These are phyloP conservation scores for Pipistrellus nathusii DNA, from an alignment of 2,797 vertebrate genomes.

Conservation along the genomic window DNA sequence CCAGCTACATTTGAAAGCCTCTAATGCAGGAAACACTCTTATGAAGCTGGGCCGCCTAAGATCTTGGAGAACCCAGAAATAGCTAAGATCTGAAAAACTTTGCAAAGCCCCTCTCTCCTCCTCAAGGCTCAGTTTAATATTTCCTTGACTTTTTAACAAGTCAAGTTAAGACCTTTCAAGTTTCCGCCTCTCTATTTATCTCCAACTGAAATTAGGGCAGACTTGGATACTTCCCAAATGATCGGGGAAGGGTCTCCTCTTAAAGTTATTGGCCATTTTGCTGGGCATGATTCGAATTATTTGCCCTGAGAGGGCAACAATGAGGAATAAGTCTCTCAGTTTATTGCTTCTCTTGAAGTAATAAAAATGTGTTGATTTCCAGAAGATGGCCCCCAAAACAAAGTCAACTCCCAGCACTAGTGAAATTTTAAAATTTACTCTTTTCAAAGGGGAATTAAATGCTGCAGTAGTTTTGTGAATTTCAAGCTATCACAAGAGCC, in stretches of 20 bases:
- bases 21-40: background rate
- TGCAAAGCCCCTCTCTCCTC: background rate
- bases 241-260: background rate
- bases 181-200: background rate
- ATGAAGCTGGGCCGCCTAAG: background rate
- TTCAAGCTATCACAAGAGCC: background rate
- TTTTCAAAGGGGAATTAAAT: background rate
- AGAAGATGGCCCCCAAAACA: background rate
- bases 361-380: constrained; percentile 35
- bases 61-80: background rate
- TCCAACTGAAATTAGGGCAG: constrained; percentile 1
- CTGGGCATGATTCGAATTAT: background rate
- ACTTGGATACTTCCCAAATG: background rate
- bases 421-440: background rate
- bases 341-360: constrained; percentile 50
- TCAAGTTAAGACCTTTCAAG: background rate
- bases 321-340: background rate
- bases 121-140: background rate
- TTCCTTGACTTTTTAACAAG: background rate
- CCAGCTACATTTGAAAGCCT: background rate
- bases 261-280: background rate
- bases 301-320: background rate
- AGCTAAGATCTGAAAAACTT: background rate
- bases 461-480: background rate
- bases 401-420: background rate